Base-by-base conservation (phyloP, 2,888 invertebrate genomes). In the Limnephilus lunatus region DNA sequence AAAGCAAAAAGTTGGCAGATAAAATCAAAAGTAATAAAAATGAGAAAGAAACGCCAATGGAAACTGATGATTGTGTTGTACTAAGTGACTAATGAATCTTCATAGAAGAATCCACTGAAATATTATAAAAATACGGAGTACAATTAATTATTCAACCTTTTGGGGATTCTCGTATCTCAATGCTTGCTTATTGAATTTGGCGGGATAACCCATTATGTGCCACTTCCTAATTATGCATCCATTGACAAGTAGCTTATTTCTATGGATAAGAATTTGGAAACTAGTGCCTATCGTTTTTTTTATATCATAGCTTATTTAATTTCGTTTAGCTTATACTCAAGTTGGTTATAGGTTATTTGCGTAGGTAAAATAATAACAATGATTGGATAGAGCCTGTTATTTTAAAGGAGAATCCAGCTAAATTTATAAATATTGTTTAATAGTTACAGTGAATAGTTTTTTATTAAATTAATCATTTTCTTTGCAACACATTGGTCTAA, bases 51-150 rank as follows among this genome's bases (percentile, higher is more conserved):
- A 32, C 83, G 30, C 90, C 85, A 4, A 89, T 81, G 89, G 89
- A 91, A 81, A 81, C 85, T 3, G 91, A 85, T 53, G 92, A 92
- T 82, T 92, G 92, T 92, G 85, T 93, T 80, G 91, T 93, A n/a
- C 53, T 93, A 68, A 93, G 92, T 86, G 93, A 93, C 83, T 93
- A 86, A 92, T 85, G 25, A 68, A 68, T 19, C 68, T 68, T 68
- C 25, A 68, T 25, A 68, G 19, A 68, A n/a, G 68, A 68, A 25
- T 25, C 68, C 68, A 68, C 68, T 68, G n/a, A 68, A 68, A 68
- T 68, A 68, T 48, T 48, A 48, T 68, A 68, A 68, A 4, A 68
- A 68, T 68, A 68, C n/a, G 25, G 68, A 68, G 68, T n/a, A 68
- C n/a, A 68, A 68, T 68, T 68, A 7, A 68, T 68, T 68, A 68